Conservation (phyloP, 2,888 invertebrate genomes). For the Autographa gamma region DNA sequence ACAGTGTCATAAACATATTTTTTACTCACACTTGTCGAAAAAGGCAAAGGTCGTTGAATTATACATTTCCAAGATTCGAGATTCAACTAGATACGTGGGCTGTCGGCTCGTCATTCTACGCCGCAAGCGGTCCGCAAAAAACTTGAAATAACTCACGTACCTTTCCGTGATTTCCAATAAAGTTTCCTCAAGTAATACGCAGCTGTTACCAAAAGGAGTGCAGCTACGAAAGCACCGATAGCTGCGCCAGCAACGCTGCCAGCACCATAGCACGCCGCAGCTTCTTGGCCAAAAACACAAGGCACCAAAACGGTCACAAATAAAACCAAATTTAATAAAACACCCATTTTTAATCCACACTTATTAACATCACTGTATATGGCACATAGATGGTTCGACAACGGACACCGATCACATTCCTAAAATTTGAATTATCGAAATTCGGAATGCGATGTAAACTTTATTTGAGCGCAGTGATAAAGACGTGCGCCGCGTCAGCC, state of each 20-base stretch:
- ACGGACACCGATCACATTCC: slow-evolving; percentile 82
- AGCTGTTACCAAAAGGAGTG: slow-evolving; percentile 89
- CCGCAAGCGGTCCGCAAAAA: slow-evolving; percentile 23
- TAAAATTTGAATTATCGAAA: slow-evolving; percentile 71
- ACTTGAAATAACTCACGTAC: slow-evolving; percentile 70
- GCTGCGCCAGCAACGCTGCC: slow-evolving; percentile 92
- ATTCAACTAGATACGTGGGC: slow-evolving; percentile 45
- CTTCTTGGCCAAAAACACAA: slow-evolving; percentile 84
- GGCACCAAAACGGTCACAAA: slow-evolving; percentile 83
- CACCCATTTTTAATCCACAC: slow-evolving; percentile 79
- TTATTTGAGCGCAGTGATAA: slow-evolving; percentile 63
- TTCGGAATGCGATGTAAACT: slow-evolving; percentile 73
- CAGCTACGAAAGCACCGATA: slow-evolving; percentile 91
- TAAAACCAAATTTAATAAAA: slow-evolving; percentile 77
- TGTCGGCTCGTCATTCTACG: slow-evolving; percentile 33
- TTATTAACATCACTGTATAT: slow-evolving; percentile 81
- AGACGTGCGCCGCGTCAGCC: slow-evolving; percentile 79
- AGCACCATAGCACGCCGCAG: slow-evolving; percentile 90
- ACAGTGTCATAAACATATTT: slow-evolving; percentile 17
- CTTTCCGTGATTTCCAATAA: slow-evolving; percentile 90
- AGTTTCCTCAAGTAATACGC: slow-evolving; percentile 89
- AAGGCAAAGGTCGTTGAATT: slow-evolving; percentile 37
- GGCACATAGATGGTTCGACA: slow-evolving; percentile 78
- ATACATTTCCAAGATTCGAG: slow-evolving; percentile 27
- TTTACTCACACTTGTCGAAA: slow-evolving; percentile 12